Conservation (phyloP, 2,797 vertebrate genomes). For the Lagodon rhomboides region DNA sequence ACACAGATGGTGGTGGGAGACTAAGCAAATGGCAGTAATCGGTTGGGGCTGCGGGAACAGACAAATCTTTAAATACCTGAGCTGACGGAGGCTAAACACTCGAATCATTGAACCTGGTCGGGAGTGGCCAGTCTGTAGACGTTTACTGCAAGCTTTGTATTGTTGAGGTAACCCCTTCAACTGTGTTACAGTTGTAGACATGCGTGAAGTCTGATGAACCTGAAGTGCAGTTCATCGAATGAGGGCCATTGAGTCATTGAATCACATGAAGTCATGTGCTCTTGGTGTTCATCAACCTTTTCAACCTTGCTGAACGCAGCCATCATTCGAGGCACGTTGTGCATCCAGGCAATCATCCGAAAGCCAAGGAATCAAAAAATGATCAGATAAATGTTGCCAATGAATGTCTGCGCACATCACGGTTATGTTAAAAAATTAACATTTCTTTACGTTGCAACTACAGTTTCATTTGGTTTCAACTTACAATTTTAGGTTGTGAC, state of each 20-base stretch:
- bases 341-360: background rate
- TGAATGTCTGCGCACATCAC: too few relatives aligned
- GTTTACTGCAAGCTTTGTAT: background rate
- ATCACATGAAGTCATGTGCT: constrained; percentile 25
- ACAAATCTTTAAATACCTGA: constrained; percentile 77
- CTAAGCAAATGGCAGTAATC: constrained; percentile 76
- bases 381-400: too few relatives aligned
- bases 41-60: constrained; percentile 63
- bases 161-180: background rate
- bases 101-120: constrained; percentile 2
- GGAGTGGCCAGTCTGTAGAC: background rate
- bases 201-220: constrained; percentile 2
- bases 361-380: too few relatives aligned
- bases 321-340: constrained; percentile 7
- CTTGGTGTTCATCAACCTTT: constrained; percentile 32
- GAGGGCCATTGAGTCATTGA: background rate
- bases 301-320: background rate
- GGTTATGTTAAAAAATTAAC: too few relatives aligned
- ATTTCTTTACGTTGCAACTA: too few relatives aligned
- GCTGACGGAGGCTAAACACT: constrained; percentile 64
- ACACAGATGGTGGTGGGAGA: constrained; percentile 84
- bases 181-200: background rate
- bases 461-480: too few relatives aligned
- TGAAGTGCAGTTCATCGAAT: constrained; percentile 37
- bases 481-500: too few relatives aligned